Evolutionary conservation across 2,797 vertebrate species (phyloP).

Genomic region (Buceros bicornis): DNA sequence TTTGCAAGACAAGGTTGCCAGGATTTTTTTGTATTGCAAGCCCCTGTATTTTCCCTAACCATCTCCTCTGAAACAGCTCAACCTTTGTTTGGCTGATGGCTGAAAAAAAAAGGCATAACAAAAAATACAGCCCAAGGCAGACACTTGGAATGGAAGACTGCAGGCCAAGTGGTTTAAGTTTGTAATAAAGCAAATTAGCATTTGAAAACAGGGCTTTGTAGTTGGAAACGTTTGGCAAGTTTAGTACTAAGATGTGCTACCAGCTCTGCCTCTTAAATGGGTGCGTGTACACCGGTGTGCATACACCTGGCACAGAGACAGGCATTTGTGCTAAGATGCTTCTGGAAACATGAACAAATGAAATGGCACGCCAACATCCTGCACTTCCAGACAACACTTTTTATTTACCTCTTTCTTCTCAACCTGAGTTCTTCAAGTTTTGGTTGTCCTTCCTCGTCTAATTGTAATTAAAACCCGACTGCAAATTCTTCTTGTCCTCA

Average conservation of each 20-base stretch:
- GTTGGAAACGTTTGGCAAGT: constrained; percentile 64
- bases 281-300: not conserved
- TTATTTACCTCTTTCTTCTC: not conserved
- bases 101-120: not conserved
- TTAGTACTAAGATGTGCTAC: constrained; percentile 50
- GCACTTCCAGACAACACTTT: not conserved
- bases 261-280: constrained; percentile 35
- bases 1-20: not conserved
- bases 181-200: constrained; percentile 62
- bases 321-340: not conserved
- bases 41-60: not conserved
- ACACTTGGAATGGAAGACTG: constrained; percentile 51
- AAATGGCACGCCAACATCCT: not conserved
- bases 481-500: not conserved
- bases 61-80: constrained; percentile 9
- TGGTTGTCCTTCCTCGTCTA: not conserved
- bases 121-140: constrained; percentile 50
- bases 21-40: not conserved
- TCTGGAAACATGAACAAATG: not conserved
- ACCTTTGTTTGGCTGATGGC: not conserved
- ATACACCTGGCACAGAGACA: not conserved
- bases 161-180: constrained; percentile 63
- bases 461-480: not conserved
- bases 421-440: not conserved
- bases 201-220: constrained; percentile 70